Conservation (phyloP, 2,888 invertebrate genomes). For the Teleiodes luculella region DNA sequence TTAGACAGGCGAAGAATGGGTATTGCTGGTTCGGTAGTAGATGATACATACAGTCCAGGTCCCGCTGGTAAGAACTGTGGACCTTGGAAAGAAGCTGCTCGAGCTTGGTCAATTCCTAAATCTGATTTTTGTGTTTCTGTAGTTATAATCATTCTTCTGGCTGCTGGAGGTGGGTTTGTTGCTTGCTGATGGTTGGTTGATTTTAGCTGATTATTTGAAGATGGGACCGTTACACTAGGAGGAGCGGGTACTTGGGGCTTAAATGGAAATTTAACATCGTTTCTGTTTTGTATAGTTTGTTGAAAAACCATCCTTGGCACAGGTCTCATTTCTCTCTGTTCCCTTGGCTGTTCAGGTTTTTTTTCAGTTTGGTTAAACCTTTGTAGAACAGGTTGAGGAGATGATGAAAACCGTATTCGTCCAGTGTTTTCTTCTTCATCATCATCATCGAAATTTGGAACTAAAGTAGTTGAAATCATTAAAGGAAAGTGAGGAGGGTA, state of each 20-base stretch:
- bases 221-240: conserved; percentile 3
- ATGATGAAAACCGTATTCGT: conserved; percentile 26
- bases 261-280: conserved; percentile 48
- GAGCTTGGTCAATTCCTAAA: conserved; percentile 47
- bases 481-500: conserved; percentile 55
- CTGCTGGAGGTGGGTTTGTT: conserved; percentile 40
- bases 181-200: neutral
- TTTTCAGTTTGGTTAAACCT: conserved; percentile 43
- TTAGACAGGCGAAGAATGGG: conserved; percentile 74
- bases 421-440: conserved; percentile 41
- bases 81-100: conserved; percentile 45
- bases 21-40: conserved; percentile 70
- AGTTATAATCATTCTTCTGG: conserved; percentile 55
- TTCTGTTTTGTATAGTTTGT: conserved; percentile 51
- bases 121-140: conserved; percentile 51
- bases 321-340: conserved; percentile 45
- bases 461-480: conserved; percentile 48
- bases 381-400: conserved; percentile 25
- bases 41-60: conserved; percentile 48
- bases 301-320: conserved; percentile 40
- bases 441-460: conserved; percentile 44
- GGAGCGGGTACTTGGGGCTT: conserved; percentile 22
- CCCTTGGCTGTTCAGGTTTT: conserved; percentile 27
- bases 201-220: conserved; percentile 25
- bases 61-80: conserved; percentile 47